Base-by-base conservation (phyloP, 2,113 vertebrate genomes). In the Lampris megalopsis region DNA sequence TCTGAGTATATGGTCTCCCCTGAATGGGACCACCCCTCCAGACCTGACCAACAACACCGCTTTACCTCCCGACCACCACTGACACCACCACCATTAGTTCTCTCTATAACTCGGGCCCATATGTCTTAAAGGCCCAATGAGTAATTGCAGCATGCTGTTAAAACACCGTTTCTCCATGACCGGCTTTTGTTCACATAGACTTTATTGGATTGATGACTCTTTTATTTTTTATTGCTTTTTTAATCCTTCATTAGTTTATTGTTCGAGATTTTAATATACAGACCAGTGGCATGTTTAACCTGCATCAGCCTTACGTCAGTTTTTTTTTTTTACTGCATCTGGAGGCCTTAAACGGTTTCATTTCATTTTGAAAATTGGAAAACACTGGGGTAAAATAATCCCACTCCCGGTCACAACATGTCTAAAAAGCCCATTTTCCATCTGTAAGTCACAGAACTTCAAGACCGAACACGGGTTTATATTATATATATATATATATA, bases 1-100 rank as follows among this genome's bases (percentile, higher is more conserved):
- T 63, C 82, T 71, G 83, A 80, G 63, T 60, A 40, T 71, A 53
- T 49, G 41, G 42, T 13, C 36, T 50, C 67, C 86, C 63, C 75
- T 78, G 85, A 86, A 80, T 81, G 53, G 81, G 83, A 90, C 92
- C 89, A 88, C 91, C 86, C 88, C 79, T 80, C 92, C 88, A 88
- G 86, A 87, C 69, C 59, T 54, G 80, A 89, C 88, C 86, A 63
- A 78, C 80, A 86, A 67, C 71, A 66, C 63, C 61, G 75, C 73
- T 50, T 77, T 73, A 68, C 79, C 76, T 50, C 71, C 63, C 73
- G 64, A 50, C 68, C 47, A 68, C 38, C 81, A 37, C 72, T 38
- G 3, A 42, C 64, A 8, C 45, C 36, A 5, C 36, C 64, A 11
- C 63, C 36, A 42, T 10, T 5, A 73, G 60, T 63, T 56, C 83